Evolutionary conservation across 1,140 invertebrate species (phyloP).

Genomic region (Philotrypesis tridentata): DNA sequence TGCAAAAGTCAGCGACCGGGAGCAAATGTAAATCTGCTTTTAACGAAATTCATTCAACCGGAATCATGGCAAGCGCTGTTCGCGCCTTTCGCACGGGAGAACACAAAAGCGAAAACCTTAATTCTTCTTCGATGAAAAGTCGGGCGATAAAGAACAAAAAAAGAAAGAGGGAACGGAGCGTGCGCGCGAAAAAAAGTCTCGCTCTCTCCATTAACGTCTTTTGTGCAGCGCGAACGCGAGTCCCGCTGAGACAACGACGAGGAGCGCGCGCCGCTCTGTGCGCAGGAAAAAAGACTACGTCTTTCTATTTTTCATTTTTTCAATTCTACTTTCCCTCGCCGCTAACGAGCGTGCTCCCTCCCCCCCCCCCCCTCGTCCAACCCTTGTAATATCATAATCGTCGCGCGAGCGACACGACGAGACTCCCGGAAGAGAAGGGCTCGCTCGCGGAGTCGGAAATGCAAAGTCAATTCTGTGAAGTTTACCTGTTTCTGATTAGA

Average conservation of each 20-base stretch:
- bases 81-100: constrained; percentile 3
- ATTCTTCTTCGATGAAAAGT: constrained; percentile 60
- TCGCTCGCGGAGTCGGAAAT: too few relatives aligned
- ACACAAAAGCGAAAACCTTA: constrained; percentile 47
- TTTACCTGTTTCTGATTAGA: not conserved
- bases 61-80: constrained; percentile 54
- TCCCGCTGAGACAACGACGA: not conserved
- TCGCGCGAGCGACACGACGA: not conserved
- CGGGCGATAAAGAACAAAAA: constrained; percentile 19
- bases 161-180: not conserved
- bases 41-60: constrained; percentile 61
- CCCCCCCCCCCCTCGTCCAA: too few relatives aligned
- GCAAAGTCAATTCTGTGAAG: too few relatives aligned
- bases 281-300: not conserved
- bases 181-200: not conserved
- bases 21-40: constrained; percentile 63
- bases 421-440: too few relatives aligned
- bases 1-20: constrained; percentile 5
- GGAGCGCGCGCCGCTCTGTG: not conserved
- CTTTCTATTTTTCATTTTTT: not conserved
- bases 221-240: constrained; percentile 28
- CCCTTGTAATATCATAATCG: constrained; percentile 34
- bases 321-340: not conserved
- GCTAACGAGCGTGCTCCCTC: not conserved
- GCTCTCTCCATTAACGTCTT: constrained; percentile 41